Base-by-base conservation (phyloP, 2,888 invertebrate species). In the Macaria notata region DNA sequence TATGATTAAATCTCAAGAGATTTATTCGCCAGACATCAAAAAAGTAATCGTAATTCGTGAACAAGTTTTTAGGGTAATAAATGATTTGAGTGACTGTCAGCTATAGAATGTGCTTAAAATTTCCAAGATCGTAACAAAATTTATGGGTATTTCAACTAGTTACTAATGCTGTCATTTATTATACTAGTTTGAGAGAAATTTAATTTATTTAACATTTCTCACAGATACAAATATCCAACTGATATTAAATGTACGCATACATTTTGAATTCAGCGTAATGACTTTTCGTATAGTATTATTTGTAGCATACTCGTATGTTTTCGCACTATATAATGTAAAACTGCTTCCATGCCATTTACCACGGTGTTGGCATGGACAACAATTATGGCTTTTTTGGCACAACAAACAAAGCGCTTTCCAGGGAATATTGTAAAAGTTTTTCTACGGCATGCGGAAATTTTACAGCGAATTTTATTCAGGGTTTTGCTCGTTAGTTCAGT, bases 61-160 rank as follows among this genome's bases (percentile, higher is more conserved):
- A 71, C 72, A 76, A 76, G 78, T 74, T 73, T 71, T 65, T 56
- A 31, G 44, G 44, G 30, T 45, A 38, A 50, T 30, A 50, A 44
- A 50, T 44, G 43, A 38, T 9, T 7, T 1, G 4, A 30, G 9
- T 38, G 44, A 36, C 50, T 43, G 29, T 33, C 33, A 36, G 9
- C 19, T 33, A 19, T 19, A 29, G 33, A 36, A 4, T 36, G 33
- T 36, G 3, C 5, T 36, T 19, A 19, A 19, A 19, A 19, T 19
- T 19, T 19, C 19, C 19, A 19, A 19, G 19, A 19, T 19, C 19
- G 19, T 19, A 19, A 1, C 19, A 19, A 19, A 19, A 19, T 19
- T 19, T 19, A 19, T 19, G 19, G 19, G 1, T 19, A 19, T 19
- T 19, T 19, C 19, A 19, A 19, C 19, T 19, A 19, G 19, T 19